Evolutionary conservation across 1,140 invertebrate genomes (phyloP).

Genomic region (Babylonia areolata): DNA sequence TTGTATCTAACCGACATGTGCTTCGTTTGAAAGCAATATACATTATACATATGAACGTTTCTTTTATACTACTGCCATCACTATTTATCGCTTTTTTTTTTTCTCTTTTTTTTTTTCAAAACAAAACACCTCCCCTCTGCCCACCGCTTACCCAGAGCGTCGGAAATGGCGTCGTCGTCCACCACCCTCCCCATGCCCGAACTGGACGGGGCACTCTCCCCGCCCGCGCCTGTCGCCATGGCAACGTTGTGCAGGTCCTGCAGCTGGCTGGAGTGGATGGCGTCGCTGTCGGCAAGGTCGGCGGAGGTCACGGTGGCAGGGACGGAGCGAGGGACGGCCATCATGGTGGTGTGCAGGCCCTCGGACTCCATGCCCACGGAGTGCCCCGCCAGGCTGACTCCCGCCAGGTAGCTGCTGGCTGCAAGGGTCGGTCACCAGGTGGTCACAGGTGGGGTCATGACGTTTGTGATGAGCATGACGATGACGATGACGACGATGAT

Average conservation of each 20-base stretch:
- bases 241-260: constrained; percentile 27
- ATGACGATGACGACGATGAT: too few relatives aligned
- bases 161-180: constrained; percentile 4
- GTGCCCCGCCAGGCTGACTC: constrained; percentile 24
- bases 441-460: too few relatives aligned
- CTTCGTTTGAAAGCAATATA: too few relatives aligned
- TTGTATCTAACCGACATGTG: too few relatives aligned
- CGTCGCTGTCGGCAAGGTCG: constrained; percentile 27
- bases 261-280: constrained; percentile 41
- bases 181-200: background rate
- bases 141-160: background rate
- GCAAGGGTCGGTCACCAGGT: background rate
- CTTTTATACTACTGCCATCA: background rate
- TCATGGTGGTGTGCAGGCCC: constrained; percentile 55
- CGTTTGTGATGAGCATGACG: too few relatives aligned
- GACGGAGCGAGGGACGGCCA: constrained; percentile 21
- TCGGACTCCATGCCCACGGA: constrained; percentile 37
- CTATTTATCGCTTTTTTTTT: background rate
- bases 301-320: constrained; percentile 32
- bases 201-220: background rate
- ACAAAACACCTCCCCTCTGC: background rate
- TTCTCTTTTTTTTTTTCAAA: too few relatives aligned
- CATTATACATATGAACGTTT: too few relatives aligned
- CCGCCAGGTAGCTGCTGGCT: constrained; percentile 23
- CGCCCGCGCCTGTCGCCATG: constrained; percentile 29